These are phyloP conservation scores for Motacilla alba DNA, from an alignment of 2,113 vertebrate genomes.

Conservation along the genomic window DNA sequence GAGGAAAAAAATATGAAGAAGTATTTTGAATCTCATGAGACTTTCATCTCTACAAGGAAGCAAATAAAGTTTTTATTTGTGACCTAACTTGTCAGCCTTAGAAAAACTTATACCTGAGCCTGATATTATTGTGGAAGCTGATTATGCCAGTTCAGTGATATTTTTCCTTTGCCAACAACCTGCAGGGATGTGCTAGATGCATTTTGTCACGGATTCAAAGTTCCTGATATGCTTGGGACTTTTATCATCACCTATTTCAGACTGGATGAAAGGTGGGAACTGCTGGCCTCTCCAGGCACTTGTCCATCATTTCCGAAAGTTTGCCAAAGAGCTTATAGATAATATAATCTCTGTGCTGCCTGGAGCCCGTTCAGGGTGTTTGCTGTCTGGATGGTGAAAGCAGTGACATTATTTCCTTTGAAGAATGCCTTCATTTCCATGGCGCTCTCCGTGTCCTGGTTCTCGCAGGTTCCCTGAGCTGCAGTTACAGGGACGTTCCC, in stretches of 20 bases:
- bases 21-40: not conserved
- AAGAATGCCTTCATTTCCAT: not conserved
- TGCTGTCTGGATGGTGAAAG: not conserved
- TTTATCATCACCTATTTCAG: not conserved
- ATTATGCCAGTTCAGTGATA: not conserved
- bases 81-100: not conserved
- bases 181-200: not conserved
- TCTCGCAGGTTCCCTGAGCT: not conserved
- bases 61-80: not conserved
- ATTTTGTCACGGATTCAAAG: not conserved
- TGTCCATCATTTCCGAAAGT: not conserved
- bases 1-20: not conserved
- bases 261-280: not conserved
- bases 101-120: not conserved
- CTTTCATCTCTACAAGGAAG: not conserved
- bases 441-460: accelerated
- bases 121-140: not conserved
- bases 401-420: not conserved
- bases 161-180: not conserved
- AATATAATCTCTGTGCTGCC: not conserved
- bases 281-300: not conserved
- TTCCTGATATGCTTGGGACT: not conserved
- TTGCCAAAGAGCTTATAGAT: not conserved
- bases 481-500: accelerated
- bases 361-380: not conserved